Percentiles rank a stretch among this genome's conserved stretches.
Conservation (phyloP, 1,140 invertebrate genomes). For the Forficula auricularia region DNA sequence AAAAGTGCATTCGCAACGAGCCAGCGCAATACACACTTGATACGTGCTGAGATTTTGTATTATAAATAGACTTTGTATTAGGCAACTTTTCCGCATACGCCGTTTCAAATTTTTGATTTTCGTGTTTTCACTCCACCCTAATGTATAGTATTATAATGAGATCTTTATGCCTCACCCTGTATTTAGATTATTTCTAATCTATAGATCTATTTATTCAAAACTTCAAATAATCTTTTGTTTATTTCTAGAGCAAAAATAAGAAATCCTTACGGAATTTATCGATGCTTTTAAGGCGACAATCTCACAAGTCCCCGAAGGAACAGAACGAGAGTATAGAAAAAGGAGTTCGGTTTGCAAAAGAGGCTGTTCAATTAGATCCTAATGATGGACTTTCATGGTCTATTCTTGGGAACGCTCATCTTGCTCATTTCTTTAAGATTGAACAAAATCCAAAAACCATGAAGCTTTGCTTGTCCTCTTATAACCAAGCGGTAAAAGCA, state of each 20-base stretch:
- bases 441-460: constrained; percentile 53
- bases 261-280: constrained; percentile 63
- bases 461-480: constrained; percentile 61
- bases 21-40: too few relatives aligned
- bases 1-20: too few relatives aligned
- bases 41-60: too few relatives aligned
- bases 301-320: constrained; percentile 32
- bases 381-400: constrained; percentile 73
- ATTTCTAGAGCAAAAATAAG: constrained; percentile 53
- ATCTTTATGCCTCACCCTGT: too few relatives aligned
- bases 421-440: constrained; percentile 61
- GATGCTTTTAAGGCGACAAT: constrained; percentile 60
- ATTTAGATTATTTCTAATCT: not conserved
- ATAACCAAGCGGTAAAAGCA: constrained; percentile 51
- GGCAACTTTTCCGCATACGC: too few relatives aligned
- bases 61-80: too few relatives aligned
- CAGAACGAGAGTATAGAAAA: constrained; percentile 44
- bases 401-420: constrained; percentile 68
- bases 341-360: constrained; percentile 62
- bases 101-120: too few relatives aligned
- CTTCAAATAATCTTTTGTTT: constrained; percentile 2
- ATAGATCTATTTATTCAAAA: constrained; percentile 4
- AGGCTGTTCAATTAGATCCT: constrained; percentile 62
- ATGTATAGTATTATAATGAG: too few relatives aligned
- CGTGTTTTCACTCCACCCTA: too few relatives aligned